Percentiles rank a stretch among this genome's conserved stretches.
phyloP scores from a whole-genome alignment of 1,140 invertebrate genomes.

The Penaeus japonicus region DNA sequence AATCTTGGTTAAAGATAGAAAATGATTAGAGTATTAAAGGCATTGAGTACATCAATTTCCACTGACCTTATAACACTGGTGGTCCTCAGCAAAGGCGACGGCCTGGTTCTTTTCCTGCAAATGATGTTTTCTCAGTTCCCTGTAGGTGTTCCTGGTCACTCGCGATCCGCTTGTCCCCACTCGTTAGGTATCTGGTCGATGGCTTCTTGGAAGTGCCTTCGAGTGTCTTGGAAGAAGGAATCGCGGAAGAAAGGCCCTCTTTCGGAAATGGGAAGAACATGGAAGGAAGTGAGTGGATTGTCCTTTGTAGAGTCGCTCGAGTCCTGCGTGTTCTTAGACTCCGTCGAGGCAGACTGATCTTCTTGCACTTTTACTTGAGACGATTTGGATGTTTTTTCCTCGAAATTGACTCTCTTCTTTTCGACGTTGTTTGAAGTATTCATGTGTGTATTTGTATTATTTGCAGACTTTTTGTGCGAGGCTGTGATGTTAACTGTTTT shows the following conservation, averaged over 20 bases:
- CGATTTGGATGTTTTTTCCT: not conserved
- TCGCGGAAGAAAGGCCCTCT: conserved; percentile 39
- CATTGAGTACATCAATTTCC: not conserved
- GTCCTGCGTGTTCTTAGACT: not conserved
- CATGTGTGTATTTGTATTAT: not conserved
- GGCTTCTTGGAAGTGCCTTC: conserved; percentile 16
- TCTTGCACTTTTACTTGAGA: not conserved
- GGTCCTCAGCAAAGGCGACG: not conserved
- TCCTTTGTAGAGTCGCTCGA: not conserved
- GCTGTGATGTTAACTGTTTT: not conserved
- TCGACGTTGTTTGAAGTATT: not conserved
- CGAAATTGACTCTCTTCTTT: too few relatives aligned
- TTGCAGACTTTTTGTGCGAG: not conserved
- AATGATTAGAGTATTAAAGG: too few relatives aligned
- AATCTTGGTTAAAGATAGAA: too few relatives aligned
- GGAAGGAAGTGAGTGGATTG: not conserved
- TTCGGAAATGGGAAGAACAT: conserved; percentile 15
- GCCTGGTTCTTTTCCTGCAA: conserved; percentile 18
- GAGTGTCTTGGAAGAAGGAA: conserved; percentile 37
- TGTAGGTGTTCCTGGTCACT: conserved; percentile 19
- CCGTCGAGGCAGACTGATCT: not conserved
- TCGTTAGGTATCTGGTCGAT: not conserved
- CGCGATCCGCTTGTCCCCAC: not conserved
- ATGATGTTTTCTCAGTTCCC: not conserved
- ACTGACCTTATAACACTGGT: conserved; percentile 24